These are phyloP conservation scores for Mnemiopsis leidyi DNA, from an alignment of 37 sponge, comb jelly and placozoan genomes.

Conservation along the genomic window DNA sequence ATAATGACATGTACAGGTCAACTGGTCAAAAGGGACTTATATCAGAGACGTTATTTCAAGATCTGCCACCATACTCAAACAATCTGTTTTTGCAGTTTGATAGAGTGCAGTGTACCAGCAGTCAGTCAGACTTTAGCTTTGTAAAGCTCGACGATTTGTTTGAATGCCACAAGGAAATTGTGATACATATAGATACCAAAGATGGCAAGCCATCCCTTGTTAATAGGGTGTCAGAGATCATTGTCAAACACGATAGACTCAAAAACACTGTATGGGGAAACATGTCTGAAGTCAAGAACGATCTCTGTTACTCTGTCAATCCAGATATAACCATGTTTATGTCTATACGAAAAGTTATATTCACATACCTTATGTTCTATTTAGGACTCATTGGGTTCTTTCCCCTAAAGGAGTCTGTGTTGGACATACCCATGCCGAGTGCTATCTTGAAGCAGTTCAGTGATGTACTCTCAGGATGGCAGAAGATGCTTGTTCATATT, in stretches of 20 bases:
- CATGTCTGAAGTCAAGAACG: not conserved
- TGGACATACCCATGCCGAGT: not conserved
- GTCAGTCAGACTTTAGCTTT: not conserved
- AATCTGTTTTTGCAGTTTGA: not conserved
- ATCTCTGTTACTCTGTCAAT: constrained; percentile 1
- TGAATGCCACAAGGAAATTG: not conserved
- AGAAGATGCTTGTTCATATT: not conserved
- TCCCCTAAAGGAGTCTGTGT: not conserved
- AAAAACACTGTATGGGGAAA: constrained; percentile 43
- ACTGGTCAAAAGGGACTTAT: constrained; percentile 10
- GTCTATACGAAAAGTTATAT: not conserved
- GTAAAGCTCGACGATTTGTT: constrained; percentile 1
- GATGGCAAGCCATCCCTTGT: not conserved
- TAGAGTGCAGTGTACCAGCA: not conserved
- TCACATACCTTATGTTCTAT: constrained; percentile 1
- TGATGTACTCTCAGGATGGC: not conserved
- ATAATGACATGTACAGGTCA: constrained; percentile 1
- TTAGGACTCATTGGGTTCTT: not conserved
- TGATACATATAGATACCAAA: constrained; percentile 49
- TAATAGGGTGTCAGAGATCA: not conserved
- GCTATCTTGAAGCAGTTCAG: not conserved
- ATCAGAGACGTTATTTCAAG: constrained; percentile 13
- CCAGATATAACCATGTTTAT: not conserved
- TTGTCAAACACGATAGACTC: not conserved
- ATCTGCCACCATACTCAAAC: not conserved